Base-by-base conservation (phyloP, 2,113 vertebrate species). In the Percina caprodes region DNA sequence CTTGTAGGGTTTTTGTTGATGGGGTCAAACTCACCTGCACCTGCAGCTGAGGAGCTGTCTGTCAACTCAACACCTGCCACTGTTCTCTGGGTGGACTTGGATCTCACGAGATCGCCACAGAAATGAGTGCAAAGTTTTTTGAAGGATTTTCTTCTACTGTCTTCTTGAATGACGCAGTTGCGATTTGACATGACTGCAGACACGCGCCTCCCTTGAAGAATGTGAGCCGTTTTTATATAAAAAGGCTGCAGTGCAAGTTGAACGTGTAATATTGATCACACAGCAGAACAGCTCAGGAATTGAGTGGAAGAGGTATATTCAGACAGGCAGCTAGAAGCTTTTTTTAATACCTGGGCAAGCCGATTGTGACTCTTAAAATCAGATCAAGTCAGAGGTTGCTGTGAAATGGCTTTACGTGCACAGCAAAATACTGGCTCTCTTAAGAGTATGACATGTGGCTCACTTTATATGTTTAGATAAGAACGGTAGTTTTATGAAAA, bases 21-120 rank as follows among this genome's bases (percentile, higher is more conserved):
- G 69, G 70, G 88, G 87, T 89, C 88, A 88, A 89, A 92, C 88
- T 88, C 83, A 74, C 74, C 77, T 72, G 79, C 86, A 91, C 86
- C 93, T 90, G 91, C 84, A 94, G 83, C 84, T 69, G 85, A 88
- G 82, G 79, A 77, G 84, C 90, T 23, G 88, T 86, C 90, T 52
- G 69, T 91, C 89, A 88, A 79, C 51, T 80, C 71, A 67, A 59
- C 86, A 83, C 76, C 91, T 91, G 86, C 70, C 76, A 60, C 56
- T 45, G 0, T 61, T 54, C 71, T 61, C 6, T 2, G 68, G 76
- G 56, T 26, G 82, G 79, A 70, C 59, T 48, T 63, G 46, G 51
- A 72, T n/a, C 46, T n/a, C 56, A 35, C 0, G 54, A 48, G 63
- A 67, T 54, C 30, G 18, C 72, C 33, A 1, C 13, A 62, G 21